A percentile compares a stretch with the other conserved stretches of the same genome.
Conservation (phyloP, 2,888 invertebrate species). For the Aspidapion aeneum region DNA sequence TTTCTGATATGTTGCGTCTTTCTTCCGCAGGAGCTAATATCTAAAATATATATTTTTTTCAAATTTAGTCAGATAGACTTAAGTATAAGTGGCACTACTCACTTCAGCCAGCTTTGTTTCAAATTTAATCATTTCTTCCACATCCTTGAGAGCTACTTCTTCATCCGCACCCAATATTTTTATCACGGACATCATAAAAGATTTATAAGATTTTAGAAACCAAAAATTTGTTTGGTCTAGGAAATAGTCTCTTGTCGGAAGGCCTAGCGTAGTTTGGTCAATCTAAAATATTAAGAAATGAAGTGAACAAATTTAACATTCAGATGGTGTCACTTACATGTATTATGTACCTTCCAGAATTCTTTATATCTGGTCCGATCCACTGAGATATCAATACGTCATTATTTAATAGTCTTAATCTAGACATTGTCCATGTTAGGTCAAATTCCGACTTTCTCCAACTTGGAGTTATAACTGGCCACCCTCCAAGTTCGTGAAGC, state of each 20-base stretch:
- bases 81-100: slow-evolving; percentile 19
- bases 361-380: slow-evolving; percentile 84
- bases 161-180: slow-evolving; percentile 66
- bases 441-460: slow-evolving; percentile 69
- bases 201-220: slow-evolving; percentile 73
- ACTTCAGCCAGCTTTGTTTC: slow-evolving; percentile 67
- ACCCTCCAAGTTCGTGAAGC: slow-evolving; percentile 75
- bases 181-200: slow-evolving; percentile 70
- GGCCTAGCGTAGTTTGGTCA: slow-evolving; percentile 80
- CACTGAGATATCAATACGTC: slow-evolving; percentile 82
- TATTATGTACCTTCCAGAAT: slow-evolving; percentile 85
- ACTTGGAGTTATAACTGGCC: slow-evolving; percentile 71
- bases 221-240: slow-evolving; percentile 59
- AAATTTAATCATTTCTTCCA: slow-evolving; percentile 70
- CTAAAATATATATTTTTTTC: too few species aligned
- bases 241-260: slow-evolving; percentile 74
- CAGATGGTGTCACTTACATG: slow-evolving; percentile 49
- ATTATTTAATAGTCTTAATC: slow-evolving; percentile 75
- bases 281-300: slow-evolving; percentile 9
- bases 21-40: slow-evolving; percentile 76
- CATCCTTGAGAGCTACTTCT: slow-evolving; percentile 56
- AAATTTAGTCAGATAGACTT: too few species aligned
- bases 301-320: neutral
- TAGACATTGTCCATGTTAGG: slow-evolving; percentile 71
- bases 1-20: slow-evolving; percentile 74